Conservation (phyloP, 2,888 invertebrate genomes). For the Megalurothrips usitatus region DNA sequence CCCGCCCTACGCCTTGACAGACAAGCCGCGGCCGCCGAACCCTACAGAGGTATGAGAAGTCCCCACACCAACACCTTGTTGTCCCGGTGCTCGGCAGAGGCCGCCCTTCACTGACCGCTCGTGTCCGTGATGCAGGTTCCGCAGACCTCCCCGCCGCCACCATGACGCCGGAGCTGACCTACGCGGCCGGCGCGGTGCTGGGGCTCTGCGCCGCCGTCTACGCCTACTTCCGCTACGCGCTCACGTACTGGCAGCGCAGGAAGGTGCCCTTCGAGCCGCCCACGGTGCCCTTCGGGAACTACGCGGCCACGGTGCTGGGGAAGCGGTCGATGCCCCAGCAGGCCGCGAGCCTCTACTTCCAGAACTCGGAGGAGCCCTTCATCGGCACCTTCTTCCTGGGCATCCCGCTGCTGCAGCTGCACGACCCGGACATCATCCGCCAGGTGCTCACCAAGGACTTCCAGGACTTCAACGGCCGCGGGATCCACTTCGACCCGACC, state of each 20-base stretch:
- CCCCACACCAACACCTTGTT: too few relatives aligned
- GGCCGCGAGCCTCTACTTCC: constrained; percentile 36
- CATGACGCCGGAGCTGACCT: neutral
- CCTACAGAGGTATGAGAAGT: too few relatives aligned
- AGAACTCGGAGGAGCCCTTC: constrained; percentile 37
- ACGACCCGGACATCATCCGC: constrained; percentile 38
- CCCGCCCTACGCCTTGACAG: too few relatives aligned
- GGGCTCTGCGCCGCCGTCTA: neutral
- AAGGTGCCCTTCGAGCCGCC: neutral
- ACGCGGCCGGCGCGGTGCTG: neutral
- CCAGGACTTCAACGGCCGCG: constrained; percentile 23
- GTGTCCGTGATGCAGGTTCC: too few relatives aligned
- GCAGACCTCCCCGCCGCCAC: too few relatives aligned
- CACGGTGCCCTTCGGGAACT: neutral
- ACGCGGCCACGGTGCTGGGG: neutral
- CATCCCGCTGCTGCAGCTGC: constrained; percentile 40
- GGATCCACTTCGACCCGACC: constrained; percentile 31
- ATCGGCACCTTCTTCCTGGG: constrained; percentile 41
- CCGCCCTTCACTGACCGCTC: too few relatives aligned
- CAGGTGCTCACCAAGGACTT: constrained; percentile 40
- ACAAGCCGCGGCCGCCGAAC: too few relatives aligned
- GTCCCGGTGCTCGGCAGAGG: too few relatives aligned
- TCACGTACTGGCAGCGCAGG: neutral
- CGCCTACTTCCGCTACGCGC: neutral
- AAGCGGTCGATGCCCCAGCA: constrained; percentile 35